A percentile compares a stretch with the other conserved stretches of the same genome.
Conservation (phyloP, 2,888 invertebrate species). For the Caenorhabditis sp. region DNA sequence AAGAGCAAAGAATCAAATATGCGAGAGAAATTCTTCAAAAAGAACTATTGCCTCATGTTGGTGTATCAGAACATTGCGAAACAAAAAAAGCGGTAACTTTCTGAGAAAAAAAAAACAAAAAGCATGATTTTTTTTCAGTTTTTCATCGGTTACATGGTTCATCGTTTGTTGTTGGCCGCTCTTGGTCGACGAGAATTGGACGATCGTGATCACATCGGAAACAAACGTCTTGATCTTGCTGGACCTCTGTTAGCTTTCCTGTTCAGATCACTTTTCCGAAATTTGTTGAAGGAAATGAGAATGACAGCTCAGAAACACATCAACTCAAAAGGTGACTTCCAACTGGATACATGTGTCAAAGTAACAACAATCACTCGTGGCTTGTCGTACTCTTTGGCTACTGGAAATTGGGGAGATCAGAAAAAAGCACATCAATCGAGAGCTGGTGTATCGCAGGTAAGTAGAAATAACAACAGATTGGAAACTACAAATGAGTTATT, state of each 20-base stretch:
- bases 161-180: constrained; percentile 89
- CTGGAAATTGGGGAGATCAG: constrained; percentile 99
- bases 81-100: constrained; percentile 86
- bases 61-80: constrained; percentile 98
- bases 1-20: constrained; percentile 98
- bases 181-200: constrained; percentile 94
- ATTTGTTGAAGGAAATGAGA: constrained; percentile 77
- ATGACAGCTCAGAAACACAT: constrained; percentile 99
- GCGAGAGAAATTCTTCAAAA: constrained; percentile 98
- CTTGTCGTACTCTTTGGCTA: constrained; percentile 93
- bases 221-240: constrained; percentile 92
- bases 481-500: too few species aligned
- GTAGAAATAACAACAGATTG: too few species aligned
- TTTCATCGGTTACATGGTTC: constrained; percentile 88
- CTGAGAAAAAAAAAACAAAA: neutral
- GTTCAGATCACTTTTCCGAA: constrained; percentile 81
- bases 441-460: constrained; percentile 89
- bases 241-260: constrained; percentile 95
- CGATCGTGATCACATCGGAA: constrained; percentile 99
- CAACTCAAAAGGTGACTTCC: constrained; percentile 97
- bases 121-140: constrained; percentile 47
- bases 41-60: constrained; percentile 99
- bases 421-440: constrained; percentile 99
- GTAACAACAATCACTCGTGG: constrained; percentile 98
- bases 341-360: constrained; percentile 80